phyloP scores from a whole-genome alignment of 2,113 vertebrate genomes.

The Genyomyrus donnyi region DNA sequence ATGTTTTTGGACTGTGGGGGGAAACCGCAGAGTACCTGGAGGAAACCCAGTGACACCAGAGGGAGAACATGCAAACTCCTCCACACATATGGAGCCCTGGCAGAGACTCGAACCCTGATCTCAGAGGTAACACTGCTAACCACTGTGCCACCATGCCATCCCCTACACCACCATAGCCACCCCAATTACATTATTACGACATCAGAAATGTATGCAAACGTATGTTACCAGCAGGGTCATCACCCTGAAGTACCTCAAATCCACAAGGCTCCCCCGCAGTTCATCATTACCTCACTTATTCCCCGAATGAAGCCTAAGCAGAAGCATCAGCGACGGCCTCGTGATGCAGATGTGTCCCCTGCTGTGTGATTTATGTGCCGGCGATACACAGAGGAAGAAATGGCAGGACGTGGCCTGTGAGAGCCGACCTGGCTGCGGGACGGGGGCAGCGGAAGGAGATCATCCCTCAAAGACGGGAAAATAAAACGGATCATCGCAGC shows the following conservation, averaged over 20 bases:
- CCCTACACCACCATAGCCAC: background rate
- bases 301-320: background rate
- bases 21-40: background rate
- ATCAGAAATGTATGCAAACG: background rate
- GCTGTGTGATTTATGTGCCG: background rate
- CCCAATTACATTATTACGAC: background rate
- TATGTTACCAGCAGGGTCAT: background rate
- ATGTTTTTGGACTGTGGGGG: background rate
- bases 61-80: background rate
- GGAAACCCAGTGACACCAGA: background rate
- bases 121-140: background rate
- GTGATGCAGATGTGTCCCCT: background rate
- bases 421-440: background rate
- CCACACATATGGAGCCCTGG: background rate
- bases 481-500: slow-evolving; percentile 16
- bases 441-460: background rate
- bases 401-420: background rate
- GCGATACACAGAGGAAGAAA: background rate
- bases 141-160: background rate
- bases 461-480: slow-evolving; percentile 21
- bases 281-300: background rate
- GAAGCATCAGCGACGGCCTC: background rate
- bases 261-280: background rate
- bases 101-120: background rate
- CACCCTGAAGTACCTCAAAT: background rate